A percentile compares a stretch with the other conserved stretches of the same genome.
phyloP scores from a whole-genome alignment of 2,797 vertebrate genomes.

The Sparidentex hasta region DNA sequence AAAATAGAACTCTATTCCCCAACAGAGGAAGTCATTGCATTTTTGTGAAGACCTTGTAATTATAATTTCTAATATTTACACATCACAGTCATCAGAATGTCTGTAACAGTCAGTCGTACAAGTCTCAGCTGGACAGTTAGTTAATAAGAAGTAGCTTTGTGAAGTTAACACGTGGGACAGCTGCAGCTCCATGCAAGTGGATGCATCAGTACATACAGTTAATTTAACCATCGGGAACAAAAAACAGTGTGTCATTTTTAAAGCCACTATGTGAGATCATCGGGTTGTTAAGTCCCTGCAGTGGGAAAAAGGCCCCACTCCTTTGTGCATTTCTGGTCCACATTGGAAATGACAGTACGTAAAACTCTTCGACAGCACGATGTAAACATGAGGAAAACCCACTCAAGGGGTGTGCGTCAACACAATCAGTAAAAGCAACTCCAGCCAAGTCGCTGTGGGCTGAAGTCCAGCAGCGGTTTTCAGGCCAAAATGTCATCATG shows the following conservation, averaged over 20 bases:
- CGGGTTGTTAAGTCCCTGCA: not conserved
- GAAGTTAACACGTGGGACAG: not conserved
- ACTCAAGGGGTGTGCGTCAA: not conserved
- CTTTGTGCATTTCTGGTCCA: not conserved
- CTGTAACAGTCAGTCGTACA: constrained; percentile 42
- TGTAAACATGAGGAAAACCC: not conserved
- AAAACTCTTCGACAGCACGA: not conserved
- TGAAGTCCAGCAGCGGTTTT: constrained; percentile 1
- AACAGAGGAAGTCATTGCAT: constrained; percentile 6
- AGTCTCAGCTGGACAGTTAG: not conserved
- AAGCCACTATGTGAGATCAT: not conserved
- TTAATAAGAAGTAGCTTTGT: not conserved
- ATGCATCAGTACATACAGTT: not conserved
- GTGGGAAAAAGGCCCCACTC: no score
- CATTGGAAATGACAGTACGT: not conserved
- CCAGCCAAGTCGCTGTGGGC: no score
- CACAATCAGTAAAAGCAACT: not conserved
- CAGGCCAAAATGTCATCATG: not conserved
- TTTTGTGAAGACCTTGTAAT: not conserved
- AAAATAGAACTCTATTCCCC: constrained; percentile 19
- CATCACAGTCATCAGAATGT: not conserved
- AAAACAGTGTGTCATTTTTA: not conserved
- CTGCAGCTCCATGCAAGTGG: not conserved
- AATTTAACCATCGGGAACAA: not conserved
- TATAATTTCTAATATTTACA: constrained; percentile 3